Conservation (phyloP, 2,797 vertebrate species). For the Molossus molossus region DNA sequence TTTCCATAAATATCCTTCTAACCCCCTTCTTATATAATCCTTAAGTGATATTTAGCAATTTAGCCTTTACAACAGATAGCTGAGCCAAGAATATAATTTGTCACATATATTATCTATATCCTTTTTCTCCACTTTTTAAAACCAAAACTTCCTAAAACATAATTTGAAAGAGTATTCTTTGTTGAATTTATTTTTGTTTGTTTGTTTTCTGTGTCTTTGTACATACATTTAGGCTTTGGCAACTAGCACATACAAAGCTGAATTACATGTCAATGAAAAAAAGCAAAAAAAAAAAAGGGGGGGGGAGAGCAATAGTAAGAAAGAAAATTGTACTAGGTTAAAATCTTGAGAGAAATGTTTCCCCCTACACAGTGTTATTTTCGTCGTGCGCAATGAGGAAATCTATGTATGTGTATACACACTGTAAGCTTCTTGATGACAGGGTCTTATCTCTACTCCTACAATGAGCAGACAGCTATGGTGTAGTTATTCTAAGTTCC, state of each 20-base stretch:
- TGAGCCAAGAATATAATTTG: constrained; percentile 29
- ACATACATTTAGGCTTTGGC: constrained; percentile 26
- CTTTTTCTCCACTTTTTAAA: constrained; percentile 67
- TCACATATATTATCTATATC: constrained; percentile 16
- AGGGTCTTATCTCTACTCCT: background rate
- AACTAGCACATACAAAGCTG: constrained; percentile 32
- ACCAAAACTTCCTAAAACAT: constrained; percentile 60
- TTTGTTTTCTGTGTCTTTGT: constrained; percentile 49
- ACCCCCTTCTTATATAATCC: background rate
- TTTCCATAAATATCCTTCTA: constrained; percentile 65
- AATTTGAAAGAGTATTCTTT: constrained; percentile 63
- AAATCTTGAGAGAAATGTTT: background rate
- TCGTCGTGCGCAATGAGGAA: background rate
- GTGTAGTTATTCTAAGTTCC: background rate
- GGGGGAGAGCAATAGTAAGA: background rate
- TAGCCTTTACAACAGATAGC: constrained; percentile 56
- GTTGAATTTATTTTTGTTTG: background rate
- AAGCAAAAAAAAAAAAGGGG: background rate
- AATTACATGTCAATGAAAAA: constrained; percentile 39
- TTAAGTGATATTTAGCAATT: constrained; percentile 66
- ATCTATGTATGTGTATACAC: background rate
- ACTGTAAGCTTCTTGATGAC: background rate
- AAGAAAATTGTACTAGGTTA: background rate
- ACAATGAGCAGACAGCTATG: background rate
- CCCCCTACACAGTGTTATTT: background rate